Conservation (phyloP, 2,888 invertebrate species). For the Trissoscelio sp. region DNA sequence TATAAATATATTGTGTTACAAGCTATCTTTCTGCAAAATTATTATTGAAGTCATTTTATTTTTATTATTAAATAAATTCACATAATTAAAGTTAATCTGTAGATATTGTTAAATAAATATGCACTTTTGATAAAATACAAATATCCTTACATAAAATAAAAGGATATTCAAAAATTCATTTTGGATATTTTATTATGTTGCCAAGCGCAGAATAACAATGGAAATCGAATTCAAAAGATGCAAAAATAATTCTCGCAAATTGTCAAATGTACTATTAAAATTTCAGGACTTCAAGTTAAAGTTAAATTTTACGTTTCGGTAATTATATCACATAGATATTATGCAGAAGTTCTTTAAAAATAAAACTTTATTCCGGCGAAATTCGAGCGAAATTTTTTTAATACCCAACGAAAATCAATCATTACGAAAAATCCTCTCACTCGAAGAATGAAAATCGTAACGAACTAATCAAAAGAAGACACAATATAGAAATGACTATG, state of each 20-base stretch:
- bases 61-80: too few species aligned
- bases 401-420: conserved; percentile 36
- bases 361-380: conserved; percentile 34
- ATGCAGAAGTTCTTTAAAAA: conserved; percentile 38
- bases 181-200: background rate
- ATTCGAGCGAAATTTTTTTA: conserved; percentile 18
- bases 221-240: background rate
- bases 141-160: background rate
- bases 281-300: background rate
- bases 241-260: conserved; percentile 10
- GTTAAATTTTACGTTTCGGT: conserved; percentile 11
- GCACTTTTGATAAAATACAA: too few species aligned
- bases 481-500: conserved; percentile 35
- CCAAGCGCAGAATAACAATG: background rate
- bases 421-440: conserved; percentile 27
- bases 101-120: too few species aligned
- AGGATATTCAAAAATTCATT: background rate
- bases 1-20: background rate
- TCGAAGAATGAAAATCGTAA: conserved; percentile 50
- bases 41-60: conserved; percentile 13
- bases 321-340: conserved; percentile 31
- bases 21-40: background rate
- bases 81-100: too few species aligned
- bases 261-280: conserved; percentile 9
- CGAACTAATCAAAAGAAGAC: conserved; percentile 51